Conservation (phyloP, 2,113 vertebrate genomes). For the Mormyrus lacerda region DNA sequence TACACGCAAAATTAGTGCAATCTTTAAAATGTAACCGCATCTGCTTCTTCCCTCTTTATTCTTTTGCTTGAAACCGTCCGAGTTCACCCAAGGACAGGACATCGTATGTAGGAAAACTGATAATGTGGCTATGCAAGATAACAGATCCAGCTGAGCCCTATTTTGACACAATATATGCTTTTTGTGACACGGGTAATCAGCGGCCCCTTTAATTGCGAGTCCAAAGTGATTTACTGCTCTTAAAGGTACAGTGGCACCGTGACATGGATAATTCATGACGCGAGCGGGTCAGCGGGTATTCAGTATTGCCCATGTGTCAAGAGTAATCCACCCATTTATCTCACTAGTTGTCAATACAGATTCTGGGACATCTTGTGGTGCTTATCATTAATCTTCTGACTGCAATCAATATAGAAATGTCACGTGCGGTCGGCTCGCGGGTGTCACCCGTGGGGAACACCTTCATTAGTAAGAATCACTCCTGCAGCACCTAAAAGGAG, state of each 20-base stretch:
- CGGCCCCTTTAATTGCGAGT: slow-evolving; percentile 16
- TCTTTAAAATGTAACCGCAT: not conserved
- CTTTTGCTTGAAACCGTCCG: not conserved
- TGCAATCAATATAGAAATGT: slow-evolving; percentile 18
- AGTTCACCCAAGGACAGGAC: not conserved
- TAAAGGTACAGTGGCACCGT: not conserved
- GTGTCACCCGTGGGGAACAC: not conserved
- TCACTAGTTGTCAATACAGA: slow-evolving; percentile 11
- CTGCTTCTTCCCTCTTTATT: not conserved
- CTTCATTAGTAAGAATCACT: slow-evolving; percentile 1
- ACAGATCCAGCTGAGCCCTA: not conserved
- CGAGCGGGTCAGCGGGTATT: not conserved
- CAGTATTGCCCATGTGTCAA: slow-evolving; percentile 11
- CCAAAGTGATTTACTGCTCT: slow-evolving; percentile 8
- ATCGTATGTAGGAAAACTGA: not conserved
- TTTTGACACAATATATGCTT: slow-evolving; percentile 5
- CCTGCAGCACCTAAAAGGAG: not conserved
- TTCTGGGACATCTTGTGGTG: slow-evolving; percentile 5
- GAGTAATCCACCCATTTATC: slow-evolving; percentile 24
- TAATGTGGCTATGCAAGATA: not conserved
- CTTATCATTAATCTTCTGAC: slow-evolving; percentile 20
- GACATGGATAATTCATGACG: slow-evolving; percentile 18
- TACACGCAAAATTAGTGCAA: not conserved
- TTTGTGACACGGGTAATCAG: not conserved
- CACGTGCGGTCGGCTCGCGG: not conserved